A percentile compares a stretch with the other conserved stretches of the same genome.
Evolutionary conservation across 2,797 vertebrate species (phyloP).

Genomic region (Chrysocyon brachyurus): DNA sequence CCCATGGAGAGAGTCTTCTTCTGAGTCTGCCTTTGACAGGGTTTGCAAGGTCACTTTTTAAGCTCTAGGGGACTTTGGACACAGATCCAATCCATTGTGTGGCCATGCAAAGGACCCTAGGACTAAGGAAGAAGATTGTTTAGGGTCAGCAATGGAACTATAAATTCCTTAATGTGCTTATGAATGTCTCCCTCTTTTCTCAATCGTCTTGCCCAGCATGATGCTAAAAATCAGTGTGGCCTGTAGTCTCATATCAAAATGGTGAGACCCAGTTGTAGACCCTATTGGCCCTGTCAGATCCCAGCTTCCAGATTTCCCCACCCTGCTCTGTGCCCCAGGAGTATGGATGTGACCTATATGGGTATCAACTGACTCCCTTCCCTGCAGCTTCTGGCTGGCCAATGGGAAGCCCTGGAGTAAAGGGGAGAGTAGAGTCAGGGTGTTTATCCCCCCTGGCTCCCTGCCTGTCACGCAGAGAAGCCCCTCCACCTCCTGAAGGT

Average conservation of each 20-base stretch:
- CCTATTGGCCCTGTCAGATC: background rate
- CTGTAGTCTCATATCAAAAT: background rate
- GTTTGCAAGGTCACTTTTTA: conserved; percentile 44
- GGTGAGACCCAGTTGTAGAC: background rate
- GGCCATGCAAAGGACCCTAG: background rate
- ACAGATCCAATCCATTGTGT: background rate
- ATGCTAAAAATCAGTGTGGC: background rate
- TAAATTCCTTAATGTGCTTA: background rate
- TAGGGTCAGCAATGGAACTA: background rate
- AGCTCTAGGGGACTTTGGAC: background rate
- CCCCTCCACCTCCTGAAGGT: background rate
- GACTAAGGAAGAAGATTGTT: background rate
- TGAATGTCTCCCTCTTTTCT: background rate
- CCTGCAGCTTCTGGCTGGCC: background rate
- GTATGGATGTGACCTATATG: background rate
- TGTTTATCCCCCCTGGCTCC: background rate
- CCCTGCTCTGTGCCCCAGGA: background rate
- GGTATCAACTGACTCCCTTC: background rate
- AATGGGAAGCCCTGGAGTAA: background rate
- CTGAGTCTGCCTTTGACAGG: background rate
- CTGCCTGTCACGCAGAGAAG: background rate
- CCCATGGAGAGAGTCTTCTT: background rate
- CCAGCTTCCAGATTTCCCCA: background rate
- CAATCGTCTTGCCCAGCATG: background rate
- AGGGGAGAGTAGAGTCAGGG: background rate